A percentile compares a stretch with the other conserved stretches of the same genome.
Conservation (phyloP, 2,888 invertebrate species). For the Eupithecia subumbrata region DNA sequence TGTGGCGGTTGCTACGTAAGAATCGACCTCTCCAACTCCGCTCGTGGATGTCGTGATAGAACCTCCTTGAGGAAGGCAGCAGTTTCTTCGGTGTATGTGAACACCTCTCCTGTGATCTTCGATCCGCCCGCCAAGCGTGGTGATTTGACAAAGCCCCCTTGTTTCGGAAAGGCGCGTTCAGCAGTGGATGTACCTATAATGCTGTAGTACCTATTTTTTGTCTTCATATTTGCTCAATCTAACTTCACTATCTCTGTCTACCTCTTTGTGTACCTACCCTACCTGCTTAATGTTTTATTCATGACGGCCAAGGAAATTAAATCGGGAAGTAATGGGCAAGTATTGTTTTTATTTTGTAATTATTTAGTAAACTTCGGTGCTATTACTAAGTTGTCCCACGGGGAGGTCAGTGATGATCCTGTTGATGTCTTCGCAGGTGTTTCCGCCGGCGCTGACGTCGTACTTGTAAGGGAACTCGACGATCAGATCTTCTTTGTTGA, state of each 20-base stretch:
- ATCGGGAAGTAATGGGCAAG: background rate
- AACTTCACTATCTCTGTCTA: background rate
- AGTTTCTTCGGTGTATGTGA: background rate
- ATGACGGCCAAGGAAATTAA: background rate
- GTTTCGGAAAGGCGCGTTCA: background rate
- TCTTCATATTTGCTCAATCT: background rate
- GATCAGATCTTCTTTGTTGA: background rate
- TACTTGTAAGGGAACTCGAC: constrained; percentile 9
- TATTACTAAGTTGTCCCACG: background rate
- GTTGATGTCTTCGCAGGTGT: background rate
- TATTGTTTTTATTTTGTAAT: background rate
- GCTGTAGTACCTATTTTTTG: background rate
- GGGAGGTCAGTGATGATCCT: background rate
- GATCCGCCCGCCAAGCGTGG: background rate
- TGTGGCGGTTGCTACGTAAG: too few relatives aligned
- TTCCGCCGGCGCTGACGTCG: background rate
- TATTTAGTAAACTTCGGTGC: background rate
- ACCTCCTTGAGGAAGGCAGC: background rate
- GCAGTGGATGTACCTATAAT: background rate
- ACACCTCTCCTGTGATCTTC: background rate
- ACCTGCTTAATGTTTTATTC: background rate
- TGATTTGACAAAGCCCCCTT: too few relatives aligned
- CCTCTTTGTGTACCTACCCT: background rate
- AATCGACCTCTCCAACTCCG: too few relatives aligned
- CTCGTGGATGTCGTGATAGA: too few relatives aligned